phyloP scores from a whole-genome alignment of 2,888 invertebrate species.

The Hedychridium roseum region DNA sequence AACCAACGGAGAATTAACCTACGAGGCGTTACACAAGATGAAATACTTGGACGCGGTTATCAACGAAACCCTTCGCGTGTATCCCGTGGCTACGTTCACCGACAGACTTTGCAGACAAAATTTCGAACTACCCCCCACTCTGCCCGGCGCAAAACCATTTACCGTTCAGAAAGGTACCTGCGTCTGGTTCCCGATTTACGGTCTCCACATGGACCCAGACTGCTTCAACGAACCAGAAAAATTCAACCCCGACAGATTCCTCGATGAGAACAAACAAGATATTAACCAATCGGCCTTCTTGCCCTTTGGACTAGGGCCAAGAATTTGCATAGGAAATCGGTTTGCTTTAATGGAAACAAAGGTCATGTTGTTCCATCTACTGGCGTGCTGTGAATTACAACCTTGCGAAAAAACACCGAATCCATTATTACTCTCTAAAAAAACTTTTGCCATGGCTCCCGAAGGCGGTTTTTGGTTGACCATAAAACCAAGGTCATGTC shows the following conservation, averaged over 20 bases:
- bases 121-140: conserved; percentile 42
- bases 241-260: conserved; percentile 61
- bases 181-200: conserved; percentile 46
- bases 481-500: too few species aligned
- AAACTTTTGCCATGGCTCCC: conserved; percentile 43
- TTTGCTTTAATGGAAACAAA: too few species aligned
- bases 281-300: conserved; percentile 49
- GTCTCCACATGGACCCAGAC: conserved; percentile 53
- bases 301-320: too few species aligned
- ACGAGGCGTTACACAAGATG: conserved; percentile 62
- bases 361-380: too few species aligned
- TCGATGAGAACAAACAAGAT: conserved; percentile 35
- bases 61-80: conserved; percentile 45
- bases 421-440: too few species aligned
- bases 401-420: too few species aligned
- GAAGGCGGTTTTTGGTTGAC: conserved; percentile 26
- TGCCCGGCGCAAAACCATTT: conserved; percentile 42
- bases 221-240: conserved; percentile 56
- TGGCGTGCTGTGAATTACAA: too few species aligned
- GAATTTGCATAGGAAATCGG: too few species aligned
- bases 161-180: conserved; percentile 45
- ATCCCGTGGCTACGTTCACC: conserved; percentile 41
- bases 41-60: conserved; percentile 68
- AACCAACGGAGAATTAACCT: conserved; percentile 55
- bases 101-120: conserved; percentile 47